Evolutionary conservation across 2,113 vertebrate species (phyloP).

Genomic region (Trogon surrucura): DNA sequence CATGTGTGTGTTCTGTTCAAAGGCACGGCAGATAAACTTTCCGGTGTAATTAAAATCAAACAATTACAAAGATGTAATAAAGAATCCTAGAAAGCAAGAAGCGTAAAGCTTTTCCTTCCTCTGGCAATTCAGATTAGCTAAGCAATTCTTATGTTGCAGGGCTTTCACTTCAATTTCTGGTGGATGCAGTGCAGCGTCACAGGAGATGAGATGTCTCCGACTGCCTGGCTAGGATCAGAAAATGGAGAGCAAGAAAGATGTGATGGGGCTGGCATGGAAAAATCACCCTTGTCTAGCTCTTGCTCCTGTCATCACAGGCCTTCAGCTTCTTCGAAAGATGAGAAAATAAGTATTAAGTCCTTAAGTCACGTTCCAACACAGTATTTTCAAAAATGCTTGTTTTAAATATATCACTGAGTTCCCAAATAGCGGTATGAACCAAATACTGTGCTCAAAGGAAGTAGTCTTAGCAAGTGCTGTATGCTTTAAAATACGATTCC

Average conservation of each 20-base stretch:
- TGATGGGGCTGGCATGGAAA: not conserved
- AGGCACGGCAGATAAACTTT: not conserved
- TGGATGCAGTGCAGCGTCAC: not conserved
- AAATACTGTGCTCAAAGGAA: not conserved
- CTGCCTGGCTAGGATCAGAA: not conserved
- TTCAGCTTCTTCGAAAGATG: not conserved
- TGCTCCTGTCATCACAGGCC: not conserved
- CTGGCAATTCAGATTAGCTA: not conserved
- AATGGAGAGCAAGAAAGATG: not conserved
- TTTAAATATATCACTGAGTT: not conserved
- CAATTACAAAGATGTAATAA: constrained; percentile 30
- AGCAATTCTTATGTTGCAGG: not conserved
- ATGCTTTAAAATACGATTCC: not conserved
- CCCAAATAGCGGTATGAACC: not conserved
- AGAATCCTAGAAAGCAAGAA: not conserved
- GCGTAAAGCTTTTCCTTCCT: not conserved
- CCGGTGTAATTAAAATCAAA: not conserved
- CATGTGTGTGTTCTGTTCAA: constrained; percentile 36
- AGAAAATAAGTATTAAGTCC: not conserved
- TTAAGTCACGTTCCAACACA: not conserved
- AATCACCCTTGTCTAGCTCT: not conserved
- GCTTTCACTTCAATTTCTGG: not conserved
- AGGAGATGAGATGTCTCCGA: not conserved
- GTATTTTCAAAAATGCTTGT: not conserved
- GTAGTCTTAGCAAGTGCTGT: not conserved